Base-by-base conservation (phyloP, 2,113 vertebrate species). In the Apeltes quadracus region DNA sequence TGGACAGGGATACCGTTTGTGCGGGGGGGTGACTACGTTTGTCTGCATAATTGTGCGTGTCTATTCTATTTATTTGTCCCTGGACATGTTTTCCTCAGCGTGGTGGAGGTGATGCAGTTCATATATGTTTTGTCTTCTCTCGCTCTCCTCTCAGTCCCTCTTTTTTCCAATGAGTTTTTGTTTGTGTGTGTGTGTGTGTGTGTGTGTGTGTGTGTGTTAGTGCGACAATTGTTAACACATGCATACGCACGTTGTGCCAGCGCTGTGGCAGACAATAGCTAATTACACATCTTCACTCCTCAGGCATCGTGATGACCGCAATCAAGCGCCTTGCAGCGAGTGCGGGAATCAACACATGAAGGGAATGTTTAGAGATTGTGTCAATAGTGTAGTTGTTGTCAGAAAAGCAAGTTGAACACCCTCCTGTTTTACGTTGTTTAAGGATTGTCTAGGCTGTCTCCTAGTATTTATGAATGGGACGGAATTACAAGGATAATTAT, bases 301-400 rank as follows among this genome's bases (percentile, higher is more conserved):
- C 79, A 81, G 68, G 76, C 62, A 57, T 84, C 72, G 51, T 84
- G 83, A 86, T 84, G 61, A 70, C 72, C 14, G 77, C 85, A 88
- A 86, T 89, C 78, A 85, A 41, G 70, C 0, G 43, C 36, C 18
- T 68, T 51, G 41, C 23, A 55, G 59, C 7, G 3, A 23, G 22
- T 61, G 25, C 39, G 18, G 13, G 14, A 3, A 25, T 15, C 16
- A n/a, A 36, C 20, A 57, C 32, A 36, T 36, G 29, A 3, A 7
- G 13, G 34, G 10, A 13, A 7, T 3, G 22, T 38, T 7, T 7
- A 6, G 10, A n/a, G 11, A 15, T 22, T 22, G 4, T 58, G 20
- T 58, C 11, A 58, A 58, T 38, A 58, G 10, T 3, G 13, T 7
- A 7, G 18, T 36, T 36, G 10, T 22, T 55, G 15, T 55, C 23